Conservation (phyloP, 2,113 vertebrate species). For the Neoarius graeffei region DNA sequence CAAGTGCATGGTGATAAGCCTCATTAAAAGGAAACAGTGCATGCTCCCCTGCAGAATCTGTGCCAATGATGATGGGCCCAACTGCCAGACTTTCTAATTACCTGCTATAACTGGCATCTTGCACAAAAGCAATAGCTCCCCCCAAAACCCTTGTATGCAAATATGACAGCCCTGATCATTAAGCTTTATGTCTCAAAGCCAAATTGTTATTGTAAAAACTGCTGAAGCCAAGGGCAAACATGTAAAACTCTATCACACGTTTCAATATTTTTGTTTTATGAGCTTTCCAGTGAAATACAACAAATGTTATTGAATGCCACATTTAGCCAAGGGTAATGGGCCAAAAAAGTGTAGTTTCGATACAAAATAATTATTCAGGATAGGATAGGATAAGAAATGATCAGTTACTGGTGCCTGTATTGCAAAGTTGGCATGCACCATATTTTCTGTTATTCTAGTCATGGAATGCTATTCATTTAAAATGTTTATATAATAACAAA, state of each 20-base stretch:
- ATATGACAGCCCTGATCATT: constrained; percentile 78
- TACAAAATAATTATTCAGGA: constrained; percentile 53
- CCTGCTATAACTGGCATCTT: constrained; percentile 66
- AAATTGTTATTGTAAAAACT: constrained; percentile 74
- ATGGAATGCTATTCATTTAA: neutral
- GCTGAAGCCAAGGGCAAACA: constrained; percentile 69
- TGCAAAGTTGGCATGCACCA: neutral
- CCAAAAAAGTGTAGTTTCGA: constrained; percentile 66
- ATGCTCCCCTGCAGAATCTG: constrained; percentile 50
- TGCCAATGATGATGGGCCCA: constrained; percentile 64
- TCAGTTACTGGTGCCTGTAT: constrained; percentile 17
- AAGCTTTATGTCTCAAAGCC: constrained; percentile 73
- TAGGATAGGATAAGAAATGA: neutral
- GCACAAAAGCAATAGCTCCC: constrained; percentile 67
- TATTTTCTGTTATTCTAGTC: constrained; percentile 23
- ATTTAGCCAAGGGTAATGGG: constrained; percentile 64
- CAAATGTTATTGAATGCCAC: constrained; percentile 69
- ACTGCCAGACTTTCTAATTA: constrained; percentile 75
- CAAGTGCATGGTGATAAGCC: constrained; percentile 66
- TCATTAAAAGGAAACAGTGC: constrained; percentile 74
- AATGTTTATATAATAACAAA: neutral
- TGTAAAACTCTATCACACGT: constrained; percentile 57
- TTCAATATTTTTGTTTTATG: constrained; percentile 64
- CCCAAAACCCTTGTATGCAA: constrained; percentile 73
- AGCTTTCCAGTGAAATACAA: constrained; percentile 63